Evolutionary conservation across 2,888 invertebrate genomes (phyloP), one percentile per base, ranked within the genome.

Genomic region (Caradrina clavipalpis): DNA sequence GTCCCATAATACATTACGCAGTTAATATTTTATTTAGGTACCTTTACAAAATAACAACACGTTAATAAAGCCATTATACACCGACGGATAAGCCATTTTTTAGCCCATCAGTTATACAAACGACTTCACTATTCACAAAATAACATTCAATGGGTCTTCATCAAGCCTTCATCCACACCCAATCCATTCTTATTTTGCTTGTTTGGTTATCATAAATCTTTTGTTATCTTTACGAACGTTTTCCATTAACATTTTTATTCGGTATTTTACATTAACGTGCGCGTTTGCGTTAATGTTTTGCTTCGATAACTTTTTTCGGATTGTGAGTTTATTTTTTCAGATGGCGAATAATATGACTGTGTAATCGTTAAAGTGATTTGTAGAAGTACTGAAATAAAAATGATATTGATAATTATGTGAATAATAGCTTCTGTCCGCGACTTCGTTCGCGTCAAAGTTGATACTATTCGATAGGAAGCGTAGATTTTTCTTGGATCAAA

Each of bases 161-260:
- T 70, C 70, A 59, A 69, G 53, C 72, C 71, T 68, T 42, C 57
- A 58, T 70, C 64, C 69, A 67, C 68, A 81, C 72, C 80, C 76
- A 70, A 81, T 82, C 73, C 58, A 80, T 84, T 85, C 82, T 86
- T 85, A 83, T 87, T 88, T 86, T 75, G 81, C 80, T 82, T 83
- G 83, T 87, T 89, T 83, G 76, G 78, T 68, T 82, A 81, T 84
- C 84, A 87, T 89, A 88, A 90, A 90, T 89, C 87, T 87, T 81
- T 57, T 78, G 85, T 86, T 89, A 89, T 89, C 88, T 87, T 74
- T 69, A 72, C 80, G 78, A 77, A 76, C 77, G 80, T 78, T 87
- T 88, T 84, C 84, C 88, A 88, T 89, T 88, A 86, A 69, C 80
- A 79, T 88, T 88, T 84, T 83, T 82, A 84, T 79, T 80, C 73